Conservation (phyloP, 2,113 vertebrate genomes). For the Phalacrocorax aristotelis region DNA sequence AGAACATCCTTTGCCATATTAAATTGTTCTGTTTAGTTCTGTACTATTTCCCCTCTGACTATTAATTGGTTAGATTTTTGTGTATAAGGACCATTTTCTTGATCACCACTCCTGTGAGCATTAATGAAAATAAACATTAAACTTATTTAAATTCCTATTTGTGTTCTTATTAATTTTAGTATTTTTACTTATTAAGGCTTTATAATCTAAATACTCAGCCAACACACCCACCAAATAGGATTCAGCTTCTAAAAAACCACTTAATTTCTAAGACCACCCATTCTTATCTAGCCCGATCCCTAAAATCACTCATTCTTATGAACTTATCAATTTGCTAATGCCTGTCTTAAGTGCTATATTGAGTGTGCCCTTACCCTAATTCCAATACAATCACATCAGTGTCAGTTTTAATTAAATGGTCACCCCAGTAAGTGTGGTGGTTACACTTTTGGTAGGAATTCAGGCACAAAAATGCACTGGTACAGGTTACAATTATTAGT, state of each 20-base stretch:
- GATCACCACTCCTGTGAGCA: neutral
- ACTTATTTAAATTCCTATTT: neutral
- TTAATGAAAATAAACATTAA: neutral
- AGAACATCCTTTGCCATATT: neutral
- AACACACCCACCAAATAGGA: neutral
- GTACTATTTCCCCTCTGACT: neutral
- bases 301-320: neutral
- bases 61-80: neutral
- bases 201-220: neutral
- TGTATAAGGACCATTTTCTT: neutral
- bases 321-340: neutral
- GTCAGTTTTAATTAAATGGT: neutral
- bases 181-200: neutral
- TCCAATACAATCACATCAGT: neutral
- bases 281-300: neutral
- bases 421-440: neutral
- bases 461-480: neutral
- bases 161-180: neutral
- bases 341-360: neutral
- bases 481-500: neutral
- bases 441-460: neutral
- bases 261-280: neutral
- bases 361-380: neutral
- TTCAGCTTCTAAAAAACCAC: neutral
- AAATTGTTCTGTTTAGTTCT: neutral